Evolutionary conservation across 92 coral and sea anemone genomes (phyloP), one percentile per base, ranked within the genome.

Genomic region (Porites divaricata): DNA sequence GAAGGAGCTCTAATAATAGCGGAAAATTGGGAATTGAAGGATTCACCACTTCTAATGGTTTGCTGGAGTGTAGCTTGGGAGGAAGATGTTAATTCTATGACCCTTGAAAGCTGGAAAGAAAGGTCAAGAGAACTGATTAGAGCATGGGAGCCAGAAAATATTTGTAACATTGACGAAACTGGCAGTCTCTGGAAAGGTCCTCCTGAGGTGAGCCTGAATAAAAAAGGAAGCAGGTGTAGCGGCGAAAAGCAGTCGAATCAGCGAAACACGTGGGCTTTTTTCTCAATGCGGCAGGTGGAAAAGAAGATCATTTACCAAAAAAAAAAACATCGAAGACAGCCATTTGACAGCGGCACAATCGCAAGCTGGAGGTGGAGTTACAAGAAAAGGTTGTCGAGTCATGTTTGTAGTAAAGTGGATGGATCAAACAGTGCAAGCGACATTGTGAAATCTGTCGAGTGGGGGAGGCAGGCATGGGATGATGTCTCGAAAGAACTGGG

Each of bases 381-480:
- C 67, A 86, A 86, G 90, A 86, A 86, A 68, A 12, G 21, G 64
- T 80, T 84, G 5, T 74, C 83, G 25, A 72, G 81, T 14, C 81
- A 85, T 79, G 86, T 85, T 26, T 88, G 81, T 77, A 21, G 62
- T 17, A 79, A 89, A 67, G 89, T 89, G 5, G 86, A 83, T 70
- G 77, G 84, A 19, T 62, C 67, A 48, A 67, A 58, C 20, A 78
- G 56, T 85, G 85, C 92, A 6, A 89, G 85, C 28, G 87, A 85
- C 11, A 89, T 89, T 68, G 89, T 26, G n/a, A 86, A 79, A 83
- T 84, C 86, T 81, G 67, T 89, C 49, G 89, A 85, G 85, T 85
- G 92, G 82, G 89, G 92, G 26, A 88, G 63, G 26, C 92, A 88
- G 48, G 92, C 89, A 76, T 89, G 92, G 92, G 77, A 78, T 49